These are phyloP conservation scores for Cantharis rufa DNA, from an alignment of 2,888 invertebrate genomes.

Conservation along the genomic window DNA sequence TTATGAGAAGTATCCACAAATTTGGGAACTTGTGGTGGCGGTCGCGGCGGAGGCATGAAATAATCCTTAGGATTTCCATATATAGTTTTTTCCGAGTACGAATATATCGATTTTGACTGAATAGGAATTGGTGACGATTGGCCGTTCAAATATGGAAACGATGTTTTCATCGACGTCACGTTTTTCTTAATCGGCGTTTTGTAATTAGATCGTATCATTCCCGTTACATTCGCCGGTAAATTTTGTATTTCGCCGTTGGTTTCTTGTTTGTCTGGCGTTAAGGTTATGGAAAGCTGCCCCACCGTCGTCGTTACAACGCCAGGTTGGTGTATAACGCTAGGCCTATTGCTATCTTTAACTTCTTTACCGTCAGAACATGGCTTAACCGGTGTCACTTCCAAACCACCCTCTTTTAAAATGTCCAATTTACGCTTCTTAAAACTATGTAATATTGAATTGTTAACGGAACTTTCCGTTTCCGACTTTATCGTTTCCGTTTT, in stretches of 20 bases:
- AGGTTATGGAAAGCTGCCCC: conserved; percentile 34
- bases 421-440: conserved; percentile 74
- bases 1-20: conserved; percentile 49
- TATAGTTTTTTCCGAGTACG: conserved; percentile 66
- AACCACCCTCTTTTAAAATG: conserved; percentile 73
- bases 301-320: conserved; percentile 12
- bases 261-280: conserved; percentile 26
- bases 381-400: conserved; percentile 67
- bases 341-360: conserved; percentile 42
- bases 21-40: conserved; percentile 53
- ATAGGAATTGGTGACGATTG: conserved; percentile 61
- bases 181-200: not conserved
- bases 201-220: conserved; percentile 5
- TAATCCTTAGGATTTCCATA: conserved; percentile 77
- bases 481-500: conserved; percentile 66
- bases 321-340: conserved; percentile 50
- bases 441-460: conserved; percentile 50
- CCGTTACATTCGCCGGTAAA: not conserved
- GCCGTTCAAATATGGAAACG: conserved; percentile 38
- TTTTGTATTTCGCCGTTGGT: not conserved
- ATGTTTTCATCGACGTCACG: conserved; percentile 17
- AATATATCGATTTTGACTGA: conserved; percentile 69
- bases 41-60: conserved; percentile 61
- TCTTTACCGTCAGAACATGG: conserved; percentile 10
- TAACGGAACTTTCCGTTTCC: conserved; percentile 51